Base-by-base conservation (phyloP, 2,113 vertebrate genomes). In the Sylvia atricapilla region DNA sequence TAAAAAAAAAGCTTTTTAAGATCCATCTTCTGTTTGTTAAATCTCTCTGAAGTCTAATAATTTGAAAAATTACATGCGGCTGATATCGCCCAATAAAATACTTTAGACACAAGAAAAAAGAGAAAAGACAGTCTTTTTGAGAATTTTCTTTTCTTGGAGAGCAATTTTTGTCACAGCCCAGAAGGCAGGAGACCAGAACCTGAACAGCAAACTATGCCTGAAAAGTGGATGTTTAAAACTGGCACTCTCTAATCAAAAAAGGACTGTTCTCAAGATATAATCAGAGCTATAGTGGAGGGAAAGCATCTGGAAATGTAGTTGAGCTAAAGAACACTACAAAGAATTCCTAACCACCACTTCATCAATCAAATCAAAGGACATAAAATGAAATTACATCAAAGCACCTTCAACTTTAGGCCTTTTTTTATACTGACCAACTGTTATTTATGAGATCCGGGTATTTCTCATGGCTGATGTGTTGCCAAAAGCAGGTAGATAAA, bases 371-470 rank as follows among this genome's bases (percentile, higher is more conserved):
- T 96, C 72, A 86, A 86, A 94, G 72, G 14, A 25, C 2, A 1
- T 74, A 67, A 93, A 86, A 88, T 81, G 31, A 84, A 96, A 84
- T 90, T 84, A 86, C 64, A 78, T 91, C 90, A 94, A 94, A 94
- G 85, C 20, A 92, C 24, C 23, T 84, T 68, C 47, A 90, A 68
- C 41, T 24, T 22, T 69, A 88, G 44, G 25, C 12, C 20, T 25
- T 81, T 43, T 89, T 80, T 89, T 78, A 58, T 43, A 37, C 56
- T 63, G 27, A 80, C 28, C 69, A 72, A 84, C 35, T 75, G 56
- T 56, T 88, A 80, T 80, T 86, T 81, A 68, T 41, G 64, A 89
- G 64, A 80, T 75, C 9, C n/a, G 75, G 39, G 7, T 75, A 78
- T 64, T 88, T 77, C 17, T 88, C 13, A 41, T 64, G 39, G 31